Conservation (phyloP, 1,140 invertebrate species). For the Carcinoscorpius rotundicauda region DNA sequence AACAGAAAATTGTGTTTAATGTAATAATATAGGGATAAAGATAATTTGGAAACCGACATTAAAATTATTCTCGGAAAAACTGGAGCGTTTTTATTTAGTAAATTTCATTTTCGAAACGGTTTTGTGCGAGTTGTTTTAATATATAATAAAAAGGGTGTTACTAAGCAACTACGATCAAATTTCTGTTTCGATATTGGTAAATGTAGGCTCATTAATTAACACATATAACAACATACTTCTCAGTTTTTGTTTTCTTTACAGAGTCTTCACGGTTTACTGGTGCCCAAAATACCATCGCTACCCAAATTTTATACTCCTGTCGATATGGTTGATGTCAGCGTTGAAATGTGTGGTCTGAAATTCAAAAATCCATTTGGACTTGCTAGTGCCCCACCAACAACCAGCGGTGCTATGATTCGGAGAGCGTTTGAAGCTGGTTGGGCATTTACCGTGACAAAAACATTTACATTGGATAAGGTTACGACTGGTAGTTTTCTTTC, state of each 20-base stretch:
- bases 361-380: conserved; percentile 96
- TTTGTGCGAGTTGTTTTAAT: too few species aligned
- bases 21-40: too few species aligned
- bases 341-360: conserved; percentile 81
- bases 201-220: too few species aligned
- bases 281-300: conserved; percentile 48
- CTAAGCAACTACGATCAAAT: too few species aligned
- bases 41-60: too few species aligned
- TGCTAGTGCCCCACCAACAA: conserved; percentile 92
- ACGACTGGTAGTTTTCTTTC: background rate
- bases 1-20: too few species aligned
- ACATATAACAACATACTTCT: too few species aligned
- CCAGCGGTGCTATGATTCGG: conserved; percentile 86
- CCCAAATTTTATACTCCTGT: conserved; percentile 88
- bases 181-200: too few species aligned
- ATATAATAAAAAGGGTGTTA: too few species aligned
- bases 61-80: too few species aligned
- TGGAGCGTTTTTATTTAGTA: too few species aligned
- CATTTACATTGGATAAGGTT: conserved; percentile 87
- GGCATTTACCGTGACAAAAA: conserved; percentile 94
- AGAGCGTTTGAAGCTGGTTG: conserved; percentile 90
- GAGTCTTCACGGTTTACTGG: conserved; percentile 43
- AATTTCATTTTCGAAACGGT: too few species aligned
- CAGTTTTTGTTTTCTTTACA: conserved; percentile 22
- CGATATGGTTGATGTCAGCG: conserved; percentile 82